Conservation (phyloP, 2,888 invertebrate genomes). For the Sarcophaga variegata region DNA sequence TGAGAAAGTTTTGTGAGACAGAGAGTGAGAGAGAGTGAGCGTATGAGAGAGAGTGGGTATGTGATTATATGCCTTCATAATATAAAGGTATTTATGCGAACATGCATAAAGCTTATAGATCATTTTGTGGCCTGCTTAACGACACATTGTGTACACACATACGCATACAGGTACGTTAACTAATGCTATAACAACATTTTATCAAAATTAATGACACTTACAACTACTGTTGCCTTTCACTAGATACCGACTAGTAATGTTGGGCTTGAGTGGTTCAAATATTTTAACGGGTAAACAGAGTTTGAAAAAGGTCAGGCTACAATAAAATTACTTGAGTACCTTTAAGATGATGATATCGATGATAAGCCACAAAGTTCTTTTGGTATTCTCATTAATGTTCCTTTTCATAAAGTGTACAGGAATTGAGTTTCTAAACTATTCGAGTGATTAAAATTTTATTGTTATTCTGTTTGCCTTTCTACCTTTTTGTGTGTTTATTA, state of each 20-base stretch:
- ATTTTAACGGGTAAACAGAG: not conserved
- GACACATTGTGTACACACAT: constrained; percentile 35
- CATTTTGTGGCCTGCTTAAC: constrained; percentile 61
- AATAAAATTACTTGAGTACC: not conserved
- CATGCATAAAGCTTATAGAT: constrained; percentile 59
- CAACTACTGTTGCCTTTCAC: not conserved
- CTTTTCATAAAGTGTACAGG: constrained; percentile 23
- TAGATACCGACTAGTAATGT: not conserved
- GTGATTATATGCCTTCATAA: not conserved
- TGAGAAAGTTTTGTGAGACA: not conserved
- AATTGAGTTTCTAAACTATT: not conserved
- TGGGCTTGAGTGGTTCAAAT: not conserved
- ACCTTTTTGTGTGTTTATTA: not conserved
- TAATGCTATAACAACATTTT: constrained; percentile 21
- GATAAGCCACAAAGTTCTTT: not conserved
- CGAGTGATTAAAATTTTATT: constrained; percentile 41
- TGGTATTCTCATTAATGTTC: constrained; percentile 34
- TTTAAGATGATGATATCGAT: not conserved
- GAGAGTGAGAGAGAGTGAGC: no score
- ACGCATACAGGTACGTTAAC: not conserved
- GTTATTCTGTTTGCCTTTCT: not conserved
- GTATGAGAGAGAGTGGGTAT: not conserved
- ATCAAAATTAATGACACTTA: constrained; percentile 45
- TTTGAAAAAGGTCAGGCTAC: not conserved
- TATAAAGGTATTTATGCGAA: constrained; percentile 39